Conservation (phyloP, 2,888 invertebrate species). For the Eledona agricola region DNA sequence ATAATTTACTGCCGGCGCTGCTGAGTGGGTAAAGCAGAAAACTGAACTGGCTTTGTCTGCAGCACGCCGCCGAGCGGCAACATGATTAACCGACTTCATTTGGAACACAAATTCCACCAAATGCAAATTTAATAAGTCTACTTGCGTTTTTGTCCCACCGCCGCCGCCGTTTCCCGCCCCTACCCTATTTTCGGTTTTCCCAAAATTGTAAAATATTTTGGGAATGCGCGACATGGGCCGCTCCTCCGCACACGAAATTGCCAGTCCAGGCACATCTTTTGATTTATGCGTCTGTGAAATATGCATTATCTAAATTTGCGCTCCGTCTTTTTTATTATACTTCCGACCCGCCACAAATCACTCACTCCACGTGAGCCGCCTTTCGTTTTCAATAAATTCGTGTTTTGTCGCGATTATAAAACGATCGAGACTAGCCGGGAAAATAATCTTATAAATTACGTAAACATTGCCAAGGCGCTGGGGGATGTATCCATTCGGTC, state of each 20-base stretch:
- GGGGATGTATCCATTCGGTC: slow-evolving; percentile 49
- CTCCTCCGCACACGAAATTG: slow-evolving; percentile 56
- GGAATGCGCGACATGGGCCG: too few relatives aligned
- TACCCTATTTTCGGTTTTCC: not conserved
- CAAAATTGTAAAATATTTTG: too few relatives aligned
- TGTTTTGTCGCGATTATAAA: slow-evolving; percentile 4
- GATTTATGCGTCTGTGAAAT: slow-evolving; percentile 62
- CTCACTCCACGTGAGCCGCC: too few relatives aligned
- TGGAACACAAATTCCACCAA: slow-evolving; percentile 62
- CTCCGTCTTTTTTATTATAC: slow-evolving; percentile 62
- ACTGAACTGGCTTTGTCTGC: slow-evolving; percentile 60
- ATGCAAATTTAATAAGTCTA: slow-evolving; percentile 64
- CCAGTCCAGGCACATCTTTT: slow-evolving; percentile 58
- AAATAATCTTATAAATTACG: slow-evolving; percentile 34
- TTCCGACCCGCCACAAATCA: slow-evolving; percentile 60
- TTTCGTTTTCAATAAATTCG: slow-evolving; percentile 13
- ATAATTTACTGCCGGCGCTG: slow-evolving; percentile 63
- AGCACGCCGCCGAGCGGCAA: slow-evolving; percentile 53
- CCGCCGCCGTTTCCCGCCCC: not conserved
- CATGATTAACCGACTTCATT: slow-evolving; percentile 63
- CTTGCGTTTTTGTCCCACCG: slow-evolving; percentile 54
- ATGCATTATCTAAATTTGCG: slow-evolving; percentile 63
- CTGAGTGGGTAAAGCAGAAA: slow-evolving; percentile 60
- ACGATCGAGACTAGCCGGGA: slow-evolving; percentile 25
- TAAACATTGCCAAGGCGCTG: slow-evolving; percentile 46